A percentile compares a stretch with the other conserved stretches of the same genome.
Evolutionary conservation across 2,113 vertebrate genomes (phyloP).

Genomic region (Stegastes partitus): DNA sequence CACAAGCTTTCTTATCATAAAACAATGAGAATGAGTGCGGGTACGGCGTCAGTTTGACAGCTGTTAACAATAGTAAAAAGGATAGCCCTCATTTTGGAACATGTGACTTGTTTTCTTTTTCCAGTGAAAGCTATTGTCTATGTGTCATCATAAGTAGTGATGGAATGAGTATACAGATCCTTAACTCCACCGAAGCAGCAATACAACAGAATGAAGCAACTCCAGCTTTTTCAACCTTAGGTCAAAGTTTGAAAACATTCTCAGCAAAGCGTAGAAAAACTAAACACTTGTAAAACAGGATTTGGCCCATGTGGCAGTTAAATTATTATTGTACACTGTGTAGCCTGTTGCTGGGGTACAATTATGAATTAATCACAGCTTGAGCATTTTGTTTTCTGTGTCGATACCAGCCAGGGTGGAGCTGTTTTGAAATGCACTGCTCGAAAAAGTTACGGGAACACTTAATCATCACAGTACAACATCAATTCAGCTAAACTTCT

Average conservation of each 20-base stretch:
- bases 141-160: neutral
- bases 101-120: neutral
- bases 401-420: no score
- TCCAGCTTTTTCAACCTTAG: no score
- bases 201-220: no score
- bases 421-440: neutral
- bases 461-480: no score
- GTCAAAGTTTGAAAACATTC: neutral
- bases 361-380: neutral
- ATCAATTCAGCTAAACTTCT: no score
- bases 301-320: neutral
- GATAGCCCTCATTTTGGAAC: neutral
- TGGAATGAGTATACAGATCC: neutral
- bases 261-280: neutral
- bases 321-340: neutral
- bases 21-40: slow-evolving; percentile 31
- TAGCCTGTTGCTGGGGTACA: neutral
- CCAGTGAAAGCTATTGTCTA: neutral
- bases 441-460: neutral
- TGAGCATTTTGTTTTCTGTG: no score
- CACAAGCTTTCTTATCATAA: slow-evolving; percentile 11
- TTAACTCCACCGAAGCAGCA: neutral
- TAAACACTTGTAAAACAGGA: no score
- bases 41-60: neutral
- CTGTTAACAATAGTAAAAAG: slow-evolving; percentile 1